A percentile compares a stretch with the other conserved stretches of the same genome.
These are phyloP conservation scores for Ditula angustiorana DNA, from an alignment of 2,888 invertebrate species.

Conservation along the genomic window DNA sequence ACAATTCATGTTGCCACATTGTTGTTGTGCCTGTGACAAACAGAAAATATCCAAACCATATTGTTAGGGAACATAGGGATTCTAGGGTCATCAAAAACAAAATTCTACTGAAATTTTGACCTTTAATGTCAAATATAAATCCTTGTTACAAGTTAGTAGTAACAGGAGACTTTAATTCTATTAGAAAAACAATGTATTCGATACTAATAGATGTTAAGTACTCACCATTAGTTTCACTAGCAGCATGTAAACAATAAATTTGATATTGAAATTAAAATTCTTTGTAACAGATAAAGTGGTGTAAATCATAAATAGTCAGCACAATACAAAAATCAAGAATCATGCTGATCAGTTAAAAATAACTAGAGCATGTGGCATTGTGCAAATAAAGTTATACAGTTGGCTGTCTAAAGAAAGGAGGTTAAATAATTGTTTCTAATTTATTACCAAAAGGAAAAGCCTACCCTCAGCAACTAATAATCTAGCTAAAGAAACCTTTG, in stretches of 20 bases:
- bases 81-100: no score
- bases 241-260: conserved; percentile 39
- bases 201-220: conserved; percentile 3
- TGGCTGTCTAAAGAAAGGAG: not conserved
- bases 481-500: no score
- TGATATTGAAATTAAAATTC: conserved; percentile 5
- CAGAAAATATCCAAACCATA: no score
- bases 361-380: not conserved
- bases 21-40: no score
- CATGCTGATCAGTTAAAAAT: not conserved
- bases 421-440: not conserved
- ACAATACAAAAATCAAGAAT: not conserved
- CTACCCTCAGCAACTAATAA: not conserved
- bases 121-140: not conserved
- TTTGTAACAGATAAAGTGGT: not conserved
- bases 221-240: conserved; percentile 42
- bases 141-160: not conserved
- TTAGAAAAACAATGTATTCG: no score
- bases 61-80: no score
- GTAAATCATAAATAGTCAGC: conserved; percentile 14
- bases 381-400: not conserved
- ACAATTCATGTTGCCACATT: no score
- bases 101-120: no score
- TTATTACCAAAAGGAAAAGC: not conserved
- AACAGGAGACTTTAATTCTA: no score